These are phyloP conservation scores for Pimephales promelas DNA, from an alignment of 2,113 vertebrate species.

Conservation along the genomic window DNA sequence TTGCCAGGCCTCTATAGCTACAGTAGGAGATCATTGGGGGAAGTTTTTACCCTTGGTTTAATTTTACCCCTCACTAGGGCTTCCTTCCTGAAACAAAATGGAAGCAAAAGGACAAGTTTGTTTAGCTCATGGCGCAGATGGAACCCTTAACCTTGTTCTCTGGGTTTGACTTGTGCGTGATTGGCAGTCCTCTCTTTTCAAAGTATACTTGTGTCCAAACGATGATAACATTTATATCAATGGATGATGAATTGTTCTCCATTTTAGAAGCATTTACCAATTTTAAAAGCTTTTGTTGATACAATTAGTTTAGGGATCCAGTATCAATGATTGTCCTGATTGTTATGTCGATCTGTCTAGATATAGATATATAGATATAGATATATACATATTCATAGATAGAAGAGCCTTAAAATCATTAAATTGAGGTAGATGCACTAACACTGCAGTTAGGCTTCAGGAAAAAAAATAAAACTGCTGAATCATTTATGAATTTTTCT, in stretches of 20 bases:
- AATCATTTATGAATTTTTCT: conserved; percentile 34
- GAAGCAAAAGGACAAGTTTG: conserved; percentile 31
- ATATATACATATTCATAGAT: background rate
- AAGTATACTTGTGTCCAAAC: background rate
- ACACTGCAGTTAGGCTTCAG: background rate
- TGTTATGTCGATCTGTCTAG: background rate
- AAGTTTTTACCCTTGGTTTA: conserved; percentile 36
- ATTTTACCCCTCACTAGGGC: conserved; percentile 52
- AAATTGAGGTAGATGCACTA: background rate
- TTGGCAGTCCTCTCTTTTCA: background rate
- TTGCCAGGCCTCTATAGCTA: background rate
- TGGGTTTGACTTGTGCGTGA: background rate
- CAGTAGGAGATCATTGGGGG: conserved; percentile 18
- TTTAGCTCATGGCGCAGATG: background rate
- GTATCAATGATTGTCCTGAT: background rate
- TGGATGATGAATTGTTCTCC: background rate
- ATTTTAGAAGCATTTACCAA: background rate
- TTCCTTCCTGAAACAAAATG: conserved; percentile 51
- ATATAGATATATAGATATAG: background rate
- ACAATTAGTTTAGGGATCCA: background rate
- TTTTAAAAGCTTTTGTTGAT: background rate
- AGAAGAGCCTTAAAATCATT: background rate
- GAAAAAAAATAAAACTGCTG: conserved; percentile 4
- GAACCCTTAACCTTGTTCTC: background rate
- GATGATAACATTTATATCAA: background rate